phyloP scores from a whole-genome alignment of 2,113 vertebrate genomes.

The Pteropus alecto region DNA sequence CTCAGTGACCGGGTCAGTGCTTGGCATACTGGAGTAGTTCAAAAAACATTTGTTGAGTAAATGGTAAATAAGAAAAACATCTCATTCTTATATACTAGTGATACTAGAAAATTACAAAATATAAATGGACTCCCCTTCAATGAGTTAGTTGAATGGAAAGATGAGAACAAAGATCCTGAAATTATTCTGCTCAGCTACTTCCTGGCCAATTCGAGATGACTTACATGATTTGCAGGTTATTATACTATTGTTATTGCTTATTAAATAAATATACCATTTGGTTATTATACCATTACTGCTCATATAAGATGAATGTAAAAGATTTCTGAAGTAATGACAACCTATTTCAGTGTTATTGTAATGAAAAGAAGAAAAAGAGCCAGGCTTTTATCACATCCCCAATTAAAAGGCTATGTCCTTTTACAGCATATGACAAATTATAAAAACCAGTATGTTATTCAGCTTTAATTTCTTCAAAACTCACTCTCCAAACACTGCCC shows the following conservation, averaged over 20 bases:
- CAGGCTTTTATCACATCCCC: neutral
- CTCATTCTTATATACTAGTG: neutral
- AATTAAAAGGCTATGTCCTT: neutral
- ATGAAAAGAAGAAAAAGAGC: neutral
- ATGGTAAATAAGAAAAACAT: neutral
- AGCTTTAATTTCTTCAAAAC: neutral
- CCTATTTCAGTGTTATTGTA: neutral
- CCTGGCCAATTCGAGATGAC: neutral
- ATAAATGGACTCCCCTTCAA: neutral
- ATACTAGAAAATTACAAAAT: neutral
- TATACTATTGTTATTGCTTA: neutral
- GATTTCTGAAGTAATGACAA: neutral
- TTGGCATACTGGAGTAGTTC: neutral
- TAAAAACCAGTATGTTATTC: neutral
- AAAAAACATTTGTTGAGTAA: neutral
- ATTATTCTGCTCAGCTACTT: neutral
- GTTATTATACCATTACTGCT: neutral
- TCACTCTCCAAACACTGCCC: neutral
- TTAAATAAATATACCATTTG: neutral
- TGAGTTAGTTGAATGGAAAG: neutral
- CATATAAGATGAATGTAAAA: neutral
- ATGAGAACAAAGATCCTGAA: constrained; percentile 6
- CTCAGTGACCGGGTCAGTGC: neutral
- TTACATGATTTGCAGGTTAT: neutral
- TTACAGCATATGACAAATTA: neutral